Evolutionary conservation across 1,140 invertebrate genomes (phyloP), one percentile per base, ranked within the genome.

Genomic region (Colletes gigas): DNA sequence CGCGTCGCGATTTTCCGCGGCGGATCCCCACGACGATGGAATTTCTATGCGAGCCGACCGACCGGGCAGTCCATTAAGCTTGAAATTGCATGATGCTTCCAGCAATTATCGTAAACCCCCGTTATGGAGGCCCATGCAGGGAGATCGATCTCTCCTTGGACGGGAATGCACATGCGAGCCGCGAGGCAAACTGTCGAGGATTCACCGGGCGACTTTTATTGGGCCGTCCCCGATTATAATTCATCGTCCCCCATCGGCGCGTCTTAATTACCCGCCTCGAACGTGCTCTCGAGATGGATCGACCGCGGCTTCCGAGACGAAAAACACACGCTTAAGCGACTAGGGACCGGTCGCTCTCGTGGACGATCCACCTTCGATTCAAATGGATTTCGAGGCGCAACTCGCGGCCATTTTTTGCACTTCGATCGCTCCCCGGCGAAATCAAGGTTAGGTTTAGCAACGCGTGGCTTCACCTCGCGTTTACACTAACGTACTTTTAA

Each of bases 31-130:
- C 54, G 71, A 19, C 70, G 19, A 75, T 60, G 78, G 57, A 66
- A 75, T 66, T 55, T 41, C 55, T 59, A 44, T 59, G 39, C 54
- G 7, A 39, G 67, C 47, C 10, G 19, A 14, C 19, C 65, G 41
- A 52, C 10, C 65, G 68, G 68, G 8, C 52, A 39, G 50, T 57
- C 68, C 50, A 70, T 88, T 86, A 88, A 86, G 84, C 74, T 87
- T 86, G 86, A 89, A 88, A 87, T 89, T 88, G 79, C 83, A 80
- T 70, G 87, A 87, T 84, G 83, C 80, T 73, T 78, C 75, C 83
- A 80, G 85, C 86, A 89, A 88, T 88, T 88, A 85, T 85, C 83
- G 83, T 85, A 78, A 85, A 88, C 79, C 85, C 69, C 83, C 84
- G 84, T 85, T 85, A 85, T 77, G 70, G 83, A 82, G 60, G 55